phyloP scores from a whole-genome alignment of 2,888 invertebrate species.

The Agrotis segetum region DNA sequence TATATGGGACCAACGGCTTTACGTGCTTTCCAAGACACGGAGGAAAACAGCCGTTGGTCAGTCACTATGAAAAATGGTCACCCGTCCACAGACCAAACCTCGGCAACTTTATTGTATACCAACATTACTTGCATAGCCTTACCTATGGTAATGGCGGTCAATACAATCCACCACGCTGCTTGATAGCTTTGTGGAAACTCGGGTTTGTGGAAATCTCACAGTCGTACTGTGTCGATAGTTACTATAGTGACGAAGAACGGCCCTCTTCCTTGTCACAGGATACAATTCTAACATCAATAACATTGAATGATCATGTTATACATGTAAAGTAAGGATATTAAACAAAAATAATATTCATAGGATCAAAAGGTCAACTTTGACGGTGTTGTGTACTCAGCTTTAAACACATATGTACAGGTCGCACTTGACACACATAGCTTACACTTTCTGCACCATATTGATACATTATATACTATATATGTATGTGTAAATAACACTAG shows the following conservation, averaged over 20 bases:
- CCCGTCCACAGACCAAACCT: too few relatives aligned
- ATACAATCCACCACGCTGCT: too few relatives aligned
- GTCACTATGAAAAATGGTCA: too few relatives aligned
- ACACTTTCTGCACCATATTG: slow-evolving; percentile 72
- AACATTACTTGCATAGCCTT: too few relatives aligned
- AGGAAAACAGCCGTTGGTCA: too few relatives aligned
- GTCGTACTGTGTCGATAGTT: too few relatives aligned
- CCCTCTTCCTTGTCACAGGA: not conserved
- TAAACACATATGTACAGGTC: slow-evolving; percentile 70
- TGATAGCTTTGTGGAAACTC: too few relatives aligned
- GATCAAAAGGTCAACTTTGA: slow-evolving; percentile 68
- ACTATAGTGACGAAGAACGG: not conserved
- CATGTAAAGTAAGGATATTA: not conserved
- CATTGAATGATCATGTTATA: not conserved
- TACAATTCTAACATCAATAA: not conserved
- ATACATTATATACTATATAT: slow-evolving; percentile 50
- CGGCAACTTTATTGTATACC: too few relatives aligned
- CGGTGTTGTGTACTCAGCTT: slow-evolving; percentile 52
- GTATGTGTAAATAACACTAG: slow-evolving; percentile 56
- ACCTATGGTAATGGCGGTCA: too few relatives aligned
- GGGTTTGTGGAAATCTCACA: too few relatives aligned
- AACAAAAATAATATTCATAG: slow-evolving; percentile 15
- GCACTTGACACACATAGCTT: slow-evolving; percentile 76
- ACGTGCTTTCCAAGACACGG: too few relatives aligned
- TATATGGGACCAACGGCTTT: too few relatives aligned